phyloP scores from a whole-genome alignment of 2,797 vertebrate species.

The Toxotes lorentzi region DNA sequence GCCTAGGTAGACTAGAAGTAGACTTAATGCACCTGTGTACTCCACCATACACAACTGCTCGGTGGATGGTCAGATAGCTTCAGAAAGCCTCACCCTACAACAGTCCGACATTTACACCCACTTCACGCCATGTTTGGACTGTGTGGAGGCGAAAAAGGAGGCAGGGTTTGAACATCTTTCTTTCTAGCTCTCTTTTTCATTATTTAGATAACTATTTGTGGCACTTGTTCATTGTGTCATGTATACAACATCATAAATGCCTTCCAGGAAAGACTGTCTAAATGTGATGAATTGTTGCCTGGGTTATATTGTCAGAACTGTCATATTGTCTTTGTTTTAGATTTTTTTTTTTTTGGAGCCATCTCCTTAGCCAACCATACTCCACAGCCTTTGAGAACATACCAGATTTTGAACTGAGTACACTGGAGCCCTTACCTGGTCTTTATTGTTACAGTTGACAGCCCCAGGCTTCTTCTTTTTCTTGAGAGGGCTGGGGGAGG shows the following conservation, averaged over 20 bases:
- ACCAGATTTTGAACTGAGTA: slow-evolving; percentile 23
- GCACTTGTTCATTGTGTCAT: not conserved
- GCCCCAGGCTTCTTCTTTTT: slow-evolving; percentile 99
- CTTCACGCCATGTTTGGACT: not conserved
- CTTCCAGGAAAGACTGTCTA: not conserved
- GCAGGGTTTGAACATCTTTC: not conserved
- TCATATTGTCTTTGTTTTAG: not conserved
- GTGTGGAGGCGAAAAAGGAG: not conserved
- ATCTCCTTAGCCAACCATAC: not conserved
- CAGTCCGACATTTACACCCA: not conserved
- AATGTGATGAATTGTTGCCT: not conserved
- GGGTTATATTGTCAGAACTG: too few relatives aligned
- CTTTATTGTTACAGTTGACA: slow-evolving; percentile 92
- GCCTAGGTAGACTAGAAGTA: not conserved
- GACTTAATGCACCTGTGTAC: too few relatives aligned
- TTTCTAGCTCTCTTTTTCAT: not conserved
- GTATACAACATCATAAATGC: not conserved
- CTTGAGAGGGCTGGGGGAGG: slow-evolving; percentile 95
- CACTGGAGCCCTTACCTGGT: slow-evolving; percentile 89
- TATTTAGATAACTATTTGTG: not conserved
- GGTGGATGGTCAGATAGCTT: too few relatives aligned
- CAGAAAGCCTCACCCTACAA: not conserved
- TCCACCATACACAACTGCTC: too few relatives aligned
- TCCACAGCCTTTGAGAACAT: slow-evolving; percentile 32
- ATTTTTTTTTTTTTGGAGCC: not conserved